Evolutionary conservation across 2,797 vertebrate species (phyloP).

Genomic region (Octomys mimax): DNA sequence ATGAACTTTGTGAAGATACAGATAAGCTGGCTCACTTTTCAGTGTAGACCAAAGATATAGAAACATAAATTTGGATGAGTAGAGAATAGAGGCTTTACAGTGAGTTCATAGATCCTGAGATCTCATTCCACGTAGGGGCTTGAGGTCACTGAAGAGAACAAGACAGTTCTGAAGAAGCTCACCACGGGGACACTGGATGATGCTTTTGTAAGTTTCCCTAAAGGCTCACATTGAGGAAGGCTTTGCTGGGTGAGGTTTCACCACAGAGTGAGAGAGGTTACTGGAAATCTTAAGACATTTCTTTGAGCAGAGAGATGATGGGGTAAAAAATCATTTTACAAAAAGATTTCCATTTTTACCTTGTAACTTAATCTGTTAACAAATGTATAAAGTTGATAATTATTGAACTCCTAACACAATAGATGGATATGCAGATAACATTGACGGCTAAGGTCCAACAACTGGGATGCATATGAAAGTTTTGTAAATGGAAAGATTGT

Average conservation of each 20-base stretch:
- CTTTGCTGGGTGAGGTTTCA: neutral
- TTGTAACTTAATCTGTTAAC: neutral
- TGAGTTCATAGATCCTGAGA: neutral
- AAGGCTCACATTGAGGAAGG: neutral
- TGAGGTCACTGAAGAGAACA: neutral
- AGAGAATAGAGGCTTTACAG: neutral
- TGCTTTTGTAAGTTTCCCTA: neutral
- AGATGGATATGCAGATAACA: neutral
- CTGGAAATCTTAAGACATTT: neutral
- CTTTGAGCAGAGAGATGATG: neutral
- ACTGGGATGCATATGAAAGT: neutral
- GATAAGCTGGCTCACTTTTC: neutral
- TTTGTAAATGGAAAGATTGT: neutral
- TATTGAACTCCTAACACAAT: neutral
- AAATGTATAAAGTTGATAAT: neutral
- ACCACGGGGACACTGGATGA: neutral
- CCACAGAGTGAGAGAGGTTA: neutral
- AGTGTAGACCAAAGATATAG: neutral
- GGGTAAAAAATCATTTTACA: neutral
- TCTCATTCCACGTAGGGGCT: neutral
- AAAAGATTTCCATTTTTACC: neutral
- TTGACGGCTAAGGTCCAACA: neutral
- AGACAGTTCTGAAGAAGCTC: neutral
- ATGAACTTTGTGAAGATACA: neutral
- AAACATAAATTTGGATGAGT: neutral